Evolutionary conservation across 2,113 vertebrate species (phyloP).

Genomic region (Propithecus coquereli): DNA sequence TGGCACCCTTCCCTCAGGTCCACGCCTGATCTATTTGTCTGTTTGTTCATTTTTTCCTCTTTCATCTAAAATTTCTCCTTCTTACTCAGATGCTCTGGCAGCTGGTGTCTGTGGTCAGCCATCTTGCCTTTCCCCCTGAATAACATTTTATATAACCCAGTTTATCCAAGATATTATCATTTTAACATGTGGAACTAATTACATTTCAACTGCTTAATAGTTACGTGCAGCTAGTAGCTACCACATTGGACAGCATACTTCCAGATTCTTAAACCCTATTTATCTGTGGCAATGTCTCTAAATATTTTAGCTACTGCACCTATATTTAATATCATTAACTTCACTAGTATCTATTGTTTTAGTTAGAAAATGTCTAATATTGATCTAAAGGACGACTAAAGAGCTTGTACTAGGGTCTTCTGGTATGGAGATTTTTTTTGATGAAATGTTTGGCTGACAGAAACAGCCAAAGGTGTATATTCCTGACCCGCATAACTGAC

Average conservation of each 20-base stretch:
- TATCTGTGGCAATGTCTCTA: neutral
- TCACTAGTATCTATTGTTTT: neutral
- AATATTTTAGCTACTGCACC: neutral
- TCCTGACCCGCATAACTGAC: neutral
- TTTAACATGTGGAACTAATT: neutral
- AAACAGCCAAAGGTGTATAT: neutral
- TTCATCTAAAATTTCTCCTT: no score
- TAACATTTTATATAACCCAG: neutral
- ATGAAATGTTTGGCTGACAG: neutral
- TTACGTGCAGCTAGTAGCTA: neutral
- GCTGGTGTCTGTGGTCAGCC: no score
- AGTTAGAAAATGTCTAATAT: neutral
- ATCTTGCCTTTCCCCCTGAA: no score
- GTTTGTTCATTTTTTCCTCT: no score
- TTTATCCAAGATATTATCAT: neutral
- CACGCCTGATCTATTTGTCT: no score
- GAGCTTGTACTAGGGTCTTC: neutral
- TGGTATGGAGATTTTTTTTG: neutral
- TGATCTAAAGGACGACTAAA: neutral
- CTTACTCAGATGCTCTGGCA: no score
- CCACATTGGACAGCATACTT: neutral
- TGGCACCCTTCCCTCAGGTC: no score
- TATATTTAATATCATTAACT: neutral
- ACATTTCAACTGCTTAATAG: neutral
- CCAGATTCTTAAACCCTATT: neutral